A percentile compares a stretch with the other conserved stretches of the same genome.
phyloP scores from a whole-genome alignment of 2,797 vertebrate species.

The Tangara arthus region DNA sequence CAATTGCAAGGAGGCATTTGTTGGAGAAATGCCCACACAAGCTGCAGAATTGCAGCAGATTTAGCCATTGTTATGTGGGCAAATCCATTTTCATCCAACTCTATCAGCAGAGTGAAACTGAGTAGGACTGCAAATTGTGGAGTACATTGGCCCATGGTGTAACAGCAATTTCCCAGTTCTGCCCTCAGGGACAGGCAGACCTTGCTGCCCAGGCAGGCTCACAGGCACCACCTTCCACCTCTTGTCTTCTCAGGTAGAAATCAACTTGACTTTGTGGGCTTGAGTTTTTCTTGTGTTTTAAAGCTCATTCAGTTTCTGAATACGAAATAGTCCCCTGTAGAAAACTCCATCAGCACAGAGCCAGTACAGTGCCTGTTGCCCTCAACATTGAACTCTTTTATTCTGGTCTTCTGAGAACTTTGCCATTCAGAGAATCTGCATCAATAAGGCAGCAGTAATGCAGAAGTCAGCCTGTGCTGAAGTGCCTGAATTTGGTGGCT shows the following conservation, averaged over 20 bases:
- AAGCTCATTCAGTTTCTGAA: not conserved
- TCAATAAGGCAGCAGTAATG: not conserved
- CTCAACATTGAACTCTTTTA: not conserved
- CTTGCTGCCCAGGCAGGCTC: not conserved
- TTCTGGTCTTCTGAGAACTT: not conserved
- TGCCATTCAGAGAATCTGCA: fast-evolving
- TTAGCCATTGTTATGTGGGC: not conserved
- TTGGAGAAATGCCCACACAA: not conserved
- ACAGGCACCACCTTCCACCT: not conserved
- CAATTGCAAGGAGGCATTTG: not conserved
- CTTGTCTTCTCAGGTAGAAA: not conserved
- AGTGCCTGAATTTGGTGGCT: not conserved
- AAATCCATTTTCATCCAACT: not conserved
- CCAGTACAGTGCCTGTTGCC: not conserved
- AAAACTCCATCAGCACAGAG: not conserved
- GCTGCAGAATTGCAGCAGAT: not conserved
- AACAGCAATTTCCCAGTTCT: not conserved
- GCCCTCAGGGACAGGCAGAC: not conserved
- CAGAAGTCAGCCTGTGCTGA: not conserved
- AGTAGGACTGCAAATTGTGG: not conserved
- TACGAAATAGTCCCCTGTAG: not conserved
- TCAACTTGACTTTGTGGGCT: not conserved
- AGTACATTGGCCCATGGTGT: fast-evolving
- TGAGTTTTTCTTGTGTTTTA: not conserved
- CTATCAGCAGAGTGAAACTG: not conserved